Evolutionary conservation across 2,797 vertebrate species (phyloP).

Genomic region (Myiotriccus ornatus): DNA sequence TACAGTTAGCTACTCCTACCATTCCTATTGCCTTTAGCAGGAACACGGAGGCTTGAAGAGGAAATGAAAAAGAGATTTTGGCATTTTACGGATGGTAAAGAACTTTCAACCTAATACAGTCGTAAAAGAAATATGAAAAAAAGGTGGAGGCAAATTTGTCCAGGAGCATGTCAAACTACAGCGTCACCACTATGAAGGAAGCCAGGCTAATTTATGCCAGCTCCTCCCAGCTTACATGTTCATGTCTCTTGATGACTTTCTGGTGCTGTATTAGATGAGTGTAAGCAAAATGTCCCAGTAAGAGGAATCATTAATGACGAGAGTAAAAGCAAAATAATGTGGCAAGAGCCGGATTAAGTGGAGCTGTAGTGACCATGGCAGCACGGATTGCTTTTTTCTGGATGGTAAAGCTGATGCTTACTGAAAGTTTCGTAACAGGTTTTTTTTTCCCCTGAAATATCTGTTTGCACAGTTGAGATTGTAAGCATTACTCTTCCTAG

Average conservation of each 20-base stretch:
- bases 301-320: neutral
- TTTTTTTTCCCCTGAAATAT: neutral
- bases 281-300: neutral
- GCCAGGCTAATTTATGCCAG: neutral
- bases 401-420: neutral
- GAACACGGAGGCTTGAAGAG: neutral
- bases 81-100: neutral
- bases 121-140: neutral
- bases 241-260: neutral
- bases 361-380: neutral
- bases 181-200: neutral
- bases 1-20: neutral
- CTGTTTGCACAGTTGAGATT: neutral
- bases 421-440: neutral
- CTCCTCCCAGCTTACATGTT: neutral
- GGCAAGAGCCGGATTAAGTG: neutral
- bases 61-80: neutral
- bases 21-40: neutral
- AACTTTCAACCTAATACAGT: neutral
- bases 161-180: neutral
- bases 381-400: neutral
- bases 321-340: neutral
- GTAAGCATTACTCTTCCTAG: neutral
- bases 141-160: neutral
- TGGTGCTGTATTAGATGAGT: too few relatives aligned